Percentiles rank a stretch among this genome's conserved stretches.
These are phyloP conservation scores for Eciton burchellii DNA, from an alignment of 1,140 invertebrate genomes.

Conservation along the genomic window DNA sequence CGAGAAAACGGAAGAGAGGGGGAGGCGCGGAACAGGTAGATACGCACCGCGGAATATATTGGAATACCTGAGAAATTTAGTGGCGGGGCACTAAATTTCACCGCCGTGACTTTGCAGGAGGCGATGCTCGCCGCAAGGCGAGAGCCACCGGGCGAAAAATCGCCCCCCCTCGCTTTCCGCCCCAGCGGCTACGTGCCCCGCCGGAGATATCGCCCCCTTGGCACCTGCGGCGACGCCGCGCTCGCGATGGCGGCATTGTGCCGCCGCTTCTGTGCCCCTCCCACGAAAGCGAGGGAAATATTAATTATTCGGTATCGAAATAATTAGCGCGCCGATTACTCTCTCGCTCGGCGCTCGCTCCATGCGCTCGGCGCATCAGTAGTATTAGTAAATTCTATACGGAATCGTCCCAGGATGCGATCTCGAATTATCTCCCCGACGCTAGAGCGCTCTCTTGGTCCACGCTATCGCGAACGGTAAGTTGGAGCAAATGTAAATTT, in stretches of 20 bases:
- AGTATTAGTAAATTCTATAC: no score
- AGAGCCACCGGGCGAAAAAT: slow-evolving; percentile 77
- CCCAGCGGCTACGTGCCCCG: slow-evolving; percentile 38
- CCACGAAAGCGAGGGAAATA: slow-evolving; percentile 45
- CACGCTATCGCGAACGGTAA: no score
- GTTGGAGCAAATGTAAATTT: no score
- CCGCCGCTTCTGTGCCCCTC: background rate
- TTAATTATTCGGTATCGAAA: slow-evolving; percentile 44
- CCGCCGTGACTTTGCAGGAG: slow-evolving; percentile 80
- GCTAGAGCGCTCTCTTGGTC: no score
- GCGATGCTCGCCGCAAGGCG: slow-evolving; percentile 71
- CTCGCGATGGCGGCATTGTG: slow-evolving; percentile 31
- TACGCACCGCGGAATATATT: slow-evolving; percentile 84
- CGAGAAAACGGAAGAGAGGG: background rate
- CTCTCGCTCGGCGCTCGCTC: no score
- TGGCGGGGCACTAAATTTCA: slow-evolving; percentile 82
- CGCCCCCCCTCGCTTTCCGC: background rate
- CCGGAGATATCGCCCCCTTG: slow-evolving; percentile 55
- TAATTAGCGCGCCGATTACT: no score
- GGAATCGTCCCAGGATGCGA: no score
- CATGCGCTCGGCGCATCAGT: no score
- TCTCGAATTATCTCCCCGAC: no score
- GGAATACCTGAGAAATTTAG: slow-evolving; percentile 85
- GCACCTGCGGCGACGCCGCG: slow-evolving; percentile 53
- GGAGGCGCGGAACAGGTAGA: slow-evolving; percentile 81